A percentile compares a stretch with the other conserved stretches of the same genome.
Conservation (phyloP, 2,113 vertebrate species). For the Scomber scombrus region DNA sequence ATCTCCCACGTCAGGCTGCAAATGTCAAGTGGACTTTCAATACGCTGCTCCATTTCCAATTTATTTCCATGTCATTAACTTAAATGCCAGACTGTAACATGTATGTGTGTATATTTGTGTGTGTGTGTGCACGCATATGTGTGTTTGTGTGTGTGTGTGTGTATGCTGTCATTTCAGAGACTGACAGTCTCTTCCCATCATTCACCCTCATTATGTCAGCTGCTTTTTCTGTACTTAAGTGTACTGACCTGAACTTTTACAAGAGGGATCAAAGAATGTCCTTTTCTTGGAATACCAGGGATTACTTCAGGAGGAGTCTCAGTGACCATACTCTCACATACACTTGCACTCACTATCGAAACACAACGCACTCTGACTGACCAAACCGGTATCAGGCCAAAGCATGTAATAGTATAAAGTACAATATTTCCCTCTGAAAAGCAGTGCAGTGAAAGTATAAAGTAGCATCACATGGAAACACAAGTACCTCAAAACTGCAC, state of each 20-base stretch:
- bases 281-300: not conserved
- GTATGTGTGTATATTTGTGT: slow-evolving; percentile 11
- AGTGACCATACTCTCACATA: not conserved
- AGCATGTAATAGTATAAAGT: no score
- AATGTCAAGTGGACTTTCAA: slow-evolving; percentile 73
- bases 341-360: no score
- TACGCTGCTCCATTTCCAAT: slow-evolving; percentile 41
- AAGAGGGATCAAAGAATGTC: slow-evolving; percentile 5
- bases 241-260: slow-evolving; percentile 12
- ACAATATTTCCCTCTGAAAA: no score
- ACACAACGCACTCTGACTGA: no score
- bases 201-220: slow-evolving; percentile 15
- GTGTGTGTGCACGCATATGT: not conserved
- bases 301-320: not conserved
- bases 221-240: not conserved
- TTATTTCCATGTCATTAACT: slow-evolving; percentile 67
- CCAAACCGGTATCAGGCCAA: no score
- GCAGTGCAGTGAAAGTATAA: no score
- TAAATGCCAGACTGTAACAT: slow-evolving; percentile 63
- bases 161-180: not conserved
- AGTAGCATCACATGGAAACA: no score
- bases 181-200: not conserved
- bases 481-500: no score
- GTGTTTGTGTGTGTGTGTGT: not conserved
- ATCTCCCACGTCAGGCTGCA: slow-evolving; percentile 36